Percentiles rank a stretch among this genome's conserved stretches.
These are phyloP conservation scores for Botia kubotai DNA, from an alignment of 2,797 vertebrate species.

Conservation along the genomic window DNA sequence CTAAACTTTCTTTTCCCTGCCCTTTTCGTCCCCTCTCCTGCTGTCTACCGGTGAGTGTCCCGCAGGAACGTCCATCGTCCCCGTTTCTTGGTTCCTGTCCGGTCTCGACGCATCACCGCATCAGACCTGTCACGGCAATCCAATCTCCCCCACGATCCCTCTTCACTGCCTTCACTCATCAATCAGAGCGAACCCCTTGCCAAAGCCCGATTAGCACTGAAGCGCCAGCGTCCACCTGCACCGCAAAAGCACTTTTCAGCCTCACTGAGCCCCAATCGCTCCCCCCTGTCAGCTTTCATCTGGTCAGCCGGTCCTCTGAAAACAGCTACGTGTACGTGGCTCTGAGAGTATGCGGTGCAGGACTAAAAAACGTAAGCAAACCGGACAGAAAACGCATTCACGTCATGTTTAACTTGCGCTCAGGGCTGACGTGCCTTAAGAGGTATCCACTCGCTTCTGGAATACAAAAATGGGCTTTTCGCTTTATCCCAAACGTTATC, in stretches of 20 bases:
- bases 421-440: slow-evolving; percentile 24
- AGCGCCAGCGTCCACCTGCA: slow-evolving; percentile 57
- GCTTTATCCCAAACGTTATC: not conserved
- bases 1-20: slow-evolving; percentile 23
- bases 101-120: slow-evolving; percentile 47
- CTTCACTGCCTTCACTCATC: slow-evolving; percentile 58
- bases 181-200: slow-evolving; percentile 50
- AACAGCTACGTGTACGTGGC: slow-evolving; percentile 37
- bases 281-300: slow-evolving; percentile 49
- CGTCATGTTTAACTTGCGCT: slow-evolving; percentile 20
- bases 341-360: slow-evolving; percentile 10
- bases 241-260: slow-evolving; percentile 48
- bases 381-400: slow-evolving; percentile 37
- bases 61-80: not conserved
- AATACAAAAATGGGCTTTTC: slow-evolving; percentile 24
- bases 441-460: slow-evolving; percentile 10
- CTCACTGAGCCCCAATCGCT: slow-evolving; percentile 55
- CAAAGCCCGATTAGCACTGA: slow-evolving; percentile 62
- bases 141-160: slow-evolving; percentile 63
- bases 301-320: slow-evolving; percentile 43
- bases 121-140: slow-evolving; percentile 54
- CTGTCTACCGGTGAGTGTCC: slow-evolving; percentile 2
- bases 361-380: slow-evolving; percentile 13
- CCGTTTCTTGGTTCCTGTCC: slow-evolving; percentile 26
- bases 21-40: not conserved